Base-by-base conservation (phyloP, 2,888 invertebrate genomes). In the Thereva nobilitata region DNA sequence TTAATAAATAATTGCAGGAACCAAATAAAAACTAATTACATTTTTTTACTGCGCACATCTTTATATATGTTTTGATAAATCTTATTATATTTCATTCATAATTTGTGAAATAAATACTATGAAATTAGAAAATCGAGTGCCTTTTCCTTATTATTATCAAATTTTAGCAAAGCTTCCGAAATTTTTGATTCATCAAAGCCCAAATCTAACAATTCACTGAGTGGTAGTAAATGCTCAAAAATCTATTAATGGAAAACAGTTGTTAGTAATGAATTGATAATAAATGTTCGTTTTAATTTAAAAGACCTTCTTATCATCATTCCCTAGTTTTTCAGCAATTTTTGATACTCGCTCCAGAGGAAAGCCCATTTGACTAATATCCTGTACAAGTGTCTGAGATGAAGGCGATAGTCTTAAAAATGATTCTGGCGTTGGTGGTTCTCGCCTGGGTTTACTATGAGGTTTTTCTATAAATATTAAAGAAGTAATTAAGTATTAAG, bases 331-430 rank as follows among this genome's bases (percentile, higher is more conserved):
- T 72, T 87, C 86, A 72, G 90, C 90, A n/a, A 92, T 90, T 73
- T 92, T 86, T 4, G 91, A 89, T 12, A 92, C 93, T 78, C 92
- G 86, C 67, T 89, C 86, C 61, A 91, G 77, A 0, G 92, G 89
- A 77, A 96, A 96, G 1, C 96, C 96, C 95, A 96, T 96, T 69
- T 87, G 86, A 75, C 88, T 88, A 67, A 95, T 87, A 71, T 87
- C 88, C 75, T 86, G 85, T 63, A 90, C 91, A 75, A 92, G 83
- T 45, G 83, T 84, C 78, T 90, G 89, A 66, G 86, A 82, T 61
- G 85, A 83, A 8, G 81, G 77, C 38, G 85, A 80, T 72, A 87
- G 78, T 67, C 72, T 73, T 54, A 71, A 68, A 64, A 71, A 72
- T 12, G 75, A 69, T 59, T 70, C 68, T 37, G 72, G 69, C 6